phyloP scores from a whole-genome alignment of 2,113 vertebrate species.

The Nipponia nippon region DNA sequence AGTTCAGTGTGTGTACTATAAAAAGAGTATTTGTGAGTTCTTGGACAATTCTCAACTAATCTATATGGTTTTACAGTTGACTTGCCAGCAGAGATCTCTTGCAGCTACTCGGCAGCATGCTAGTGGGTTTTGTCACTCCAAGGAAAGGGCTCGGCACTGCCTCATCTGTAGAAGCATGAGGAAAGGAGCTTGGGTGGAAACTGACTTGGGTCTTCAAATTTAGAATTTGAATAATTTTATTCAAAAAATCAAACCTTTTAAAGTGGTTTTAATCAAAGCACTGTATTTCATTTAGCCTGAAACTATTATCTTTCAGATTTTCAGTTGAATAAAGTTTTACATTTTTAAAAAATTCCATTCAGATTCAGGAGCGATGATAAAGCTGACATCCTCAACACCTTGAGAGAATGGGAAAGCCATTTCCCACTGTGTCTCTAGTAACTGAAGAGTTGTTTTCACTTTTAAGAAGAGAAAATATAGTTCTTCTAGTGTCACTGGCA shows the following conservation, averaged over 20 bases:
- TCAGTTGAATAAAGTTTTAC: not conserved
- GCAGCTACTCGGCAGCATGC: not conserved
- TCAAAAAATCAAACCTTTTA: not conserved
- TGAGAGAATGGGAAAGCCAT: not conserved
- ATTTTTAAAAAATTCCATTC: not conserved
- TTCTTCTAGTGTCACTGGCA: not conserved
- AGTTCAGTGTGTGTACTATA: not conserved
- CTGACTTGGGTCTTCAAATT: not conserved
- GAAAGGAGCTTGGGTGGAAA: not conserved
- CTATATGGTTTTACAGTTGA: not conserved
- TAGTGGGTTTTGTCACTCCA: not conserved
- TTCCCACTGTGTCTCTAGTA: not conserved
- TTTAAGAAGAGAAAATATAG: not conserved
- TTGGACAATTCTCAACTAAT: not conserved
- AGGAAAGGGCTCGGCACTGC: not conserved
- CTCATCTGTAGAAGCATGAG: not conserved
- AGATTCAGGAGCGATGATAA: not conserved
- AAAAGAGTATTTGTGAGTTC: not conserved
- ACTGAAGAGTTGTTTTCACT: not conserved
- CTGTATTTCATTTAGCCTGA: not conserved
- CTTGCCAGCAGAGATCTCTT: not conserved
- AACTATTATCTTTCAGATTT: not conserved
- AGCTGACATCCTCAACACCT: not conserved
- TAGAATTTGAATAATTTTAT: not conserved
- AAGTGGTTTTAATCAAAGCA: not conserved